phyloP scores from a whole-genome alignment of 2,888 invertebrate genomes.

The Stenolophus ochropezus region DNA sequence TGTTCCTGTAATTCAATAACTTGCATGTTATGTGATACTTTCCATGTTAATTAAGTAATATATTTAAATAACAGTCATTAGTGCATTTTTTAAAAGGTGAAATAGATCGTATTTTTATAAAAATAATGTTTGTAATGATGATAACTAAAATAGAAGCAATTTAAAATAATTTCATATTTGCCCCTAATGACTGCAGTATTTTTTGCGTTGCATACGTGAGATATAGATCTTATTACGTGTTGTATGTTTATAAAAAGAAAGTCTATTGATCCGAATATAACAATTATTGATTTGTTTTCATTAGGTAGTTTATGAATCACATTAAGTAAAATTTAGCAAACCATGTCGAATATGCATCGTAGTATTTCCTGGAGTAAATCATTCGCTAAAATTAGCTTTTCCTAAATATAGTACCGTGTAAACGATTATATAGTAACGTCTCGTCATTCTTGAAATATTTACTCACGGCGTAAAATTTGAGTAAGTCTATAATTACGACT shows the following conservation, averaged over 20 bases:
- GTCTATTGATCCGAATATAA: background rate
- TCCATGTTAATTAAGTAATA: no score
- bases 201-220: no score
- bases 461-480: background rate
- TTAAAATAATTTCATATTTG: background rate
- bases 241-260: background rate
- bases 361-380: constrained; percentile 7
- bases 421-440: background rate
- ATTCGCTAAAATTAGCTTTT: constrained; percentile 2
- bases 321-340: background rate
- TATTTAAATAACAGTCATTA: no score
- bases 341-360: background rate
- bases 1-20: no score
- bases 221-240: background rate
- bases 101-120: no score
- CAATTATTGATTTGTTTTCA: background rate
- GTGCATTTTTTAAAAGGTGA: no score
- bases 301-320: background rate
- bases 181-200: background rate
- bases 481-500: background rate
- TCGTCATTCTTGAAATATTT: background rate
- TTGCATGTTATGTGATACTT: no score
- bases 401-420: background rate
- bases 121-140: no score
- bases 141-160: background rate